Percentiles rank a stretch among this genome's conserved stretches.
These are phyloP conservation scores for Epiblema foenella DNA, from an alignment of 2,888 invertebrate species.

Conservation along the genomic window DNA sequence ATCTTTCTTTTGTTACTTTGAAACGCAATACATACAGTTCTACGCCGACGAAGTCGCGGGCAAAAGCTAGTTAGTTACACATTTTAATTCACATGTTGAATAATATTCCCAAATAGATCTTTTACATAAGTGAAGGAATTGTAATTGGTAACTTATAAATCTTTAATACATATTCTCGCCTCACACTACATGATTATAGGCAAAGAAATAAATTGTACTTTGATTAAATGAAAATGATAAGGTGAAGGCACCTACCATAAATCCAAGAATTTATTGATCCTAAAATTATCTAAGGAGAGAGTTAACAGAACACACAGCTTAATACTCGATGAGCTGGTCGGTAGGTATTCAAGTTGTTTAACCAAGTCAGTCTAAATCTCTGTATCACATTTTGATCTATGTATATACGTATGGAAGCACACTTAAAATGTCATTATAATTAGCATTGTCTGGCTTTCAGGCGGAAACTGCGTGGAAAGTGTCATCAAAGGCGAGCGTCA, in stretches of 20 bases:
- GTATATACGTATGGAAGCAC: constrained; percentile 16
- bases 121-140: neutral
- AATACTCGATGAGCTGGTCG: neutral
- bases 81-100: neutral
- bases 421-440: constrained; percentile 41
- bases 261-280: too few relatives aligned
- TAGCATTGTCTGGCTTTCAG: constrained; percentile 34
- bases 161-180: too few relatives aligned
- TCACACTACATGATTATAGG: neutral
- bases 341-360: neutral
- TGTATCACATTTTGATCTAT: neutral
- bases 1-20: too few relatives aligned
- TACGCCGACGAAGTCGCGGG: too few relatives aligned
- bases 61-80: neutral
- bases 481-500: constrained; percentile 16
- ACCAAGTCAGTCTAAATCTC: neutral
- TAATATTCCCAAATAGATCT: neutral
- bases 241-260: too few relatives aligned
- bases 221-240: neutral
- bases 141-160: neutral
- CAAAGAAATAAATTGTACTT: neutral
- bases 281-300: too few relatives aligned
- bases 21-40: too few relatives aligned
- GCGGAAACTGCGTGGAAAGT: constrained; percentile 35
- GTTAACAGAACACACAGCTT: too few relatives aligned